Evolutionary conservation across 1,140 invertebrate genomes (phyloP).

Genomic region (Dufourea novaeangliae): DNA sequence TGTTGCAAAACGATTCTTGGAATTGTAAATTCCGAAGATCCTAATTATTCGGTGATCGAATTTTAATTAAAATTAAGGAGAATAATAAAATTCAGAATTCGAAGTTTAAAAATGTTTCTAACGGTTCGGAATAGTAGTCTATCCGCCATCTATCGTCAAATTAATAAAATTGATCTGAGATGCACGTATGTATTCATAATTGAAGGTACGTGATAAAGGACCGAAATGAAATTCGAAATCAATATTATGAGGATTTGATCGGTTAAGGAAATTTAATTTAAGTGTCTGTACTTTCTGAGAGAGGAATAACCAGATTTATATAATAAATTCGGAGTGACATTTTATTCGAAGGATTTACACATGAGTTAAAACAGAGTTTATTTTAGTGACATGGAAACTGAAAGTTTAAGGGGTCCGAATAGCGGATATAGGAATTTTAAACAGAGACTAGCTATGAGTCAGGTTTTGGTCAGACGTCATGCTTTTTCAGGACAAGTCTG

Average conservation of each 20-base stretch:
- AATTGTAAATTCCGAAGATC: background rate
- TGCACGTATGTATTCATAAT: background rate
- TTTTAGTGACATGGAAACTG: background rate
- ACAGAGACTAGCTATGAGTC: background rate
- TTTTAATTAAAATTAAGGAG: background rate
- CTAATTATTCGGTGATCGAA: background rate
- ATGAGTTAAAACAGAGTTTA: background rate
- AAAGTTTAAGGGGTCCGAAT: background rate
- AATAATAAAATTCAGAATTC: conserved; percentile 3
- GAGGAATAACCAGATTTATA: too few species aligned
- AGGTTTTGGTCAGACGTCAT: background rate
- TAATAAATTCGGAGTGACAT: too few species aligned
- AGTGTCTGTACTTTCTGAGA: too few species aligned
- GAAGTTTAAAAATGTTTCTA: background rate
- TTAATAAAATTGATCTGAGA: background rate
- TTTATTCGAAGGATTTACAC: background rate
- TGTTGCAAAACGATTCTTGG: background rate
- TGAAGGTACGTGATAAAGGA: background rate
- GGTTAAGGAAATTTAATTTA: too few species aligned
- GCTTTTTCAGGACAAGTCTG: conserved; percentile 5
- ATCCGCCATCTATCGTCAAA: background rate
- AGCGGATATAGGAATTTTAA: background rate
- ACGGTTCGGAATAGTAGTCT: background rate
- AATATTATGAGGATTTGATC: too few species aligned
- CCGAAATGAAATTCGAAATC: background rate